Conservation (phyloP, 2,113 vertebrate species). For the Pterocles gutturalis region DNA sequence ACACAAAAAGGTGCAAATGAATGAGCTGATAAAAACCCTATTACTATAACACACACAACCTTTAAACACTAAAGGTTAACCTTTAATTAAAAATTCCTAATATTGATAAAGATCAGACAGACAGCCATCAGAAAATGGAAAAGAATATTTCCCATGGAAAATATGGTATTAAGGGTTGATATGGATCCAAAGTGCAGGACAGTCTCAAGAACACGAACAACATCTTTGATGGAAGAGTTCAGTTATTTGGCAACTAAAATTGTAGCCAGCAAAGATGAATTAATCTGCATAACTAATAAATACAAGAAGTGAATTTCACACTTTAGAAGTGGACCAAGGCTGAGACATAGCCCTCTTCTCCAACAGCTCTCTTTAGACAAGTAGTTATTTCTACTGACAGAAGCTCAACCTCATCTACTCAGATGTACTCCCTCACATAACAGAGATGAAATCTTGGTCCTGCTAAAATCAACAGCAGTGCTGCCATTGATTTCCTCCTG, state of each 20-base stretch:
- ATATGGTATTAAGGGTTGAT: not conserved
- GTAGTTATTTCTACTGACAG: not conserved
- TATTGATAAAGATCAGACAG: not conserved
- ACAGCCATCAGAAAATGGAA: not conserved
- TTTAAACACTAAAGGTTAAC: not conserved
- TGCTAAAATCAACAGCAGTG: not conserved
- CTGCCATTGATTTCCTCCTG: not conserved
- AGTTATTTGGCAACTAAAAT: not conserved
- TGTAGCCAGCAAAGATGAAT: not conserved
- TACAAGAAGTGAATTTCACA: not conserved
- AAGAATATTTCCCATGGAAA: conserved; percentile 7
- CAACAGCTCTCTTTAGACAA: not conserved
- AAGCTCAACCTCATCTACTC: not conserved
- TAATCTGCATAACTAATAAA: not conserved
- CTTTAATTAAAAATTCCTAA: not conserved
- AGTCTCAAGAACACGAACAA: not conserved
- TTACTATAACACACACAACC: not conserved
- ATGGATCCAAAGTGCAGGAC: not conserved
- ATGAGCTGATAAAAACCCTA: not conserved
- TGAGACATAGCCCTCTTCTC: not conserved
- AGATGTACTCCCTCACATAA: not conserved
- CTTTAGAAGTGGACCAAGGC: not conserved
- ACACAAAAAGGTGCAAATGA: not conserved
- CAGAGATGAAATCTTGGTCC: not conserved
- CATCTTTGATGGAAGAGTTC: not conserved